Base-by-base conservation (phyloP, 2,888 invertebrate genomes). In the Synergus umbraculus region DNA sequence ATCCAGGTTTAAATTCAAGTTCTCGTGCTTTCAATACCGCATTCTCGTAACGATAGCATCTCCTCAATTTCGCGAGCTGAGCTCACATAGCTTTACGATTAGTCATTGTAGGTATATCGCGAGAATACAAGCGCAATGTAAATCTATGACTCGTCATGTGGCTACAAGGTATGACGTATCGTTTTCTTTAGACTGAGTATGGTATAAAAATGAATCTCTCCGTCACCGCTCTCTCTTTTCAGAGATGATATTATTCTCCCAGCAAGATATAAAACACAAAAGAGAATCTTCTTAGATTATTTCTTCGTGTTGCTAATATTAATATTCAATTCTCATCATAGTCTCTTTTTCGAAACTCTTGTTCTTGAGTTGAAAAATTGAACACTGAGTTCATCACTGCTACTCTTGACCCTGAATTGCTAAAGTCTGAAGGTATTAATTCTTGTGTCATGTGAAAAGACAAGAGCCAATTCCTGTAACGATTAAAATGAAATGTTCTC, bases 51-150 rank as follows among this genome's bases (percentile, higher is more conserved):
- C 2, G 69, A 69, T 69, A 69, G 29, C 49, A 49, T 69, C 69
- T 69, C 69, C 49, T 49, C 46, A 69, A 69, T 69, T 46, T 69
- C 22, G 49, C 69, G 67, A 44, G 44, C 5, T 67, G 22, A 46
- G 18, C 67, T 44, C 44, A 7, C 44, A 22, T 67, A 44, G 22
- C 22, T 46, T 22, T 67, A 12, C 44, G 22, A 67, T 44, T 44
- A 67, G 10, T 67, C 66, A 66, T 41, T 67, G 46, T 67, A 67
- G 44, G 44, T 12, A 46, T 43, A 66, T 43, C 41, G 43, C 66
- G 22, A 22, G 60, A 60, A 29, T 60, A 60, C 60, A 29, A 22
- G 60, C 41, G 18, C 66, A 66, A 66, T 43, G 18, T 43, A 66
- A 66, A 66, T 66, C 67, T 67, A 4, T 46, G 22, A 67, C 12